Evolutionary conservation across 2,797 vertebrate genomes (phyloP), one percentile per base, ranked within the genome.

Genomic region (Heterohyrax brucei): DNA sequence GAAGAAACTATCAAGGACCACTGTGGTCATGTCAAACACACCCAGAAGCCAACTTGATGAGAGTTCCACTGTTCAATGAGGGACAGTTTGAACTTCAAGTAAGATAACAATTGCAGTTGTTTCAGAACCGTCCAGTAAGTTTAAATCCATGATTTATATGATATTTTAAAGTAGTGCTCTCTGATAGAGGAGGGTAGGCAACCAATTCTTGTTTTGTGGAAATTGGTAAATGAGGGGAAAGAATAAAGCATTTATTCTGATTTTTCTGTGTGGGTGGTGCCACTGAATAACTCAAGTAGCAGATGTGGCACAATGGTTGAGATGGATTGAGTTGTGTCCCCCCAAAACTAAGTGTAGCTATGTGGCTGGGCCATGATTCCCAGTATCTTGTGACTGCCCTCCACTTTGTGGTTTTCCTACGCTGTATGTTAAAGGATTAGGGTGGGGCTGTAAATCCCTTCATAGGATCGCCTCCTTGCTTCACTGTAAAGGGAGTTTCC

Each of bases 71-170:
- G 50, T 50, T 44, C 81, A 81, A 76, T 75, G 68, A 73, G 79
- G 50, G 46, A 28, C 66, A 73, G 39, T 85, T 39, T 84, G 68
- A 79, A 46, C 56, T 79, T 84, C 30, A 70, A 62, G 68, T 87
- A 90, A 10, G 18, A 59, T 33, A 87, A 61, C 75, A 48, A 87
- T 80, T 92, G 1, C 66, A 86, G 85, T 83, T 22, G 90, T 72
- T 87, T 96, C 46, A 83, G 89, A 44, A 53, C 59, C 56, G 89
- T 64, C 50, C 72, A 89, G 44, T 90, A 93, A n/a, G 3, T 44
- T 77, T 53, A 77, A 92, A 85, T 81, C 9, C 10, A 26, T 87
- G 73, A 81, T 87, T 95, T 24, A 73, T 56, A 91, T 77, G 26
- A 50, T 28, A 62, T 66, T 48, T 85, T 19, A 0, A 28, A 89